Percentiles rank a stretch among this genome's conserved stretches.
Evolutionary conservation across 2,888 invertebrate species (phyloP).

Genomic region (Cheilosia pagana): DNA sequence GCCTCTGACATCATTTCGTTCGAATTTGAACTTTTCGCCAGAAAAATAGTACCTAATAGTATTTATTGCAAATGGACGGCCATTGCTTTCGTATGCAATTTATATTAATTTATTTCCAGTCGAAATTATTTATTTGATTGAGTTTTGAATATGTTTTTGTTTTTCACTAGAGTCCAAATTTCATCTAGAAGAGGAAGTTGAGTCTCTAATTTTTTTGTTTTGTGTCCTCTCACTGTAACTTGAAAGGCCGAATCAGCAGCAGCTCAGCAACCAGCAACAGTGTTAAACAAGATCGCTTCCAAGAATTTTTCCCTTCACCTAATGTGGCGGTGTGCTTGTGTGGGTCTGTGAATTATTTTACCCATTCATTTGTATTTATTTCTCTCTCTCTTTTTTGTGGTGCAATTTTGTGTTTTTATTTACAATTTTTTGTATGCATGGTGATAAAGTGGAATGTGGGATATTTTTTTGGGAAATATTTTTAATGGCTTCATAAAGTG

Average conservation of each 20-base stretch:
- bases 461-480: slow-evolving; percentile 18
- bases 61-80: not conserved
- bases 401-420: slow-evolving; percentile 61
- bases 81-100: slow-evolving; percentile 19
- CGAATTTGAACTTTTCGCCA: slow-evolving; percentile 5
- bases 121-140: slow-evolving; percentile 16
- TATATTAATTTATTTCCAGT: slow-evolving; percentile 38
- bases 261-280: slow-evolving; percentile 33
- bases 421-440: slow-evolving; percentile 31
- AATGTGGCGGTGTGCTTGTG: not conserved
- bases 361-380: not conserved
- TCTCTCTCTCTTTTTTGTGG: slow-evolving; percentile 1
- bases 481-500: not conserved
- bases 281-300: slow-evolving; percentile 33
- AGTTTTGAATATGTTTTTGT: not conserved
- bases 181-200: not conserved
- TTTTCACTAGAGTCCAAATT: slow-evolving; percentile 39
- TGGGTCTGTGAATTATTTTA: not conserved
- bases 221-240: slow-evolving; percentile 1
- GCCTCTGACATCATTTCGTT: slow-evolving; percentile 57
- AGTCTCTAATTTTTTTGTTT: not conserved
- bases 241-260: slow-evolving; percentile 7
- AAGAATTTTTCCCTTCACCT: slow-evolving; percentile 23
- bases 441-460: slow-evolving; percentile 40
- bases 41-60: not conserved